phyloP scores from a whole-genome alignment of 2,888 invertebrate species.

The Tricholauxania praeusta region DNA sequence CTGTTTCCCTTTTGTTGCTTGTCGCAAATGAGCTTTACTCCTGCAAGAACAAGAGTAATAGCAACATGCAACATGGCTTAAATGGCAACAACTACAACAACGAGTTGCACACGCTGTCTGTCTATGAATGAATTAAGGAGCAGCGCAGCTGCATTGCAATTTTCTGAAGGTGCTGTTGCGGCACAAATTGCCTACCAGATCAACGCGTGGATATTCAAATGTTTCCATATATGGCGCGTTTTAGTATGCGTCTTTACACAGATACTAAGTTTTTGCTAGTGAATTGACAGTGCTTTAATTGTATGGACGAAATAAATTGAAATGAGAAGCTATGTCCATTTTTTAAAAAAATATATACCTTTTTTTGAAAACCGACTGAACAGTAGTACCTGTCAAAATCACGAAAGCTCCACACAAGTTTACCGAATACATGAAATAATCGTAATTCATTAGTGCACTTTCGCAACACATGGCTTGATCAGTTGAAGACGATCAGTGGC shows the following conservation, averaged over 20 bases:
- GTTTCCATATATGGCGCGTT: constrained; percentile 17
- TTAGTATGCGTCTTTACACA: neutral
- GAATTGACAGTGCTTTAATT: no score
- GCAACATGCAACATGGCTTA: neutral
- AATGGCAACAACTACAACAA: neutral
- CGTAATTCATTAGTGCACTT: no score
- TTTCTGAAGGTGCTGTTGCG: constrained; percentile 40
- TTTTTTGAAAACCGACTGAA: no score
- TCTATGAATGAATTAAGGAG: constrained; percentile 3
- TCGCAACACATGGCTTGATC: no score
- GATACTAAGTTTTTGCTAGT: no score
- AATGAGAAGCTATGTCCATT: no score
- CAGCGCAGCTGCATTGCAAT: neutral
- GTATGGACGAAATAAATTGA: no score
- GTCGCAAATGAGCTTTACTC: constrained; percentile 53
- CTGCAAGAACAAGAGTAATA: neutral
- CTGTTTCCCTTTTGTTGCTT: constrained; percentile 43
- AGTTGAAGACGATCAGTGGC: no score
- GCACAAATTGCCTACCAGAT: constrained; percentile 6
- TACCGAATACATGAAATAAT: no score
- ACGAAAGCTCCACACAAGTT: no score
- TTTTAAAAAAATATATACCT: no score
- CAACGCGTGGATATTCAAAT: constrained; percentile 28
- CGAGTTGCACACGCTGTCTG: neutral
- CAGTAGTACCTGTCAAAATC: no score